phyloP scores from a whole-genome alignment of 2,113 vertebrate genomes.

The Hyperopisus bebe region DNA sequence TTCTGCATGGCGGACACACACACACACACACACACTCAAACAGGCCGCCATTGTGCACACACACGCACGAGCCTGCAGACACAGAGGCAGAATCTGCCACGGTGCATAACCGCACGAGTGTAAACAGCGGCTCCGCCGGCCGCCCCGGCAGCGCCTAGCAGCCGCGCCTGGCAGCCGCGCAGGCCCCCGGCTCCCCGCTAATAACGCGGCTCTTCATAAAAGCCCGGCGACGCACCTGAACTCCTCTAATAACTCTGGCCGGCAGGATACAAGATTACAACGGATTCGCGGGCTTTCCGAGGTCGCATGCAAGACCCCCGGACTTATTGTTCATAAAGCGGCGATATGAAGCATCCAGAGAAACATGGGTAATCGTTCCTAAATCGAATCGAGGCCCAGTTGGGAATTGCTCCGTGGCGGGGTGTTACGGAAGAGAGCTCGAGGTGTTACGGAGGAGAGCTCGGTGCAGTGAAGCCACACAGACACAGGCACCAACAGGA shows the following conservation, averaged over 20 bases:
- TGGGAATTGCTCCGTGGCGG: conserved; percentile 11
- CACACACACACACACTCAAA: neutral
- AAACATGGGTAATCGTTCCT: conserved; percentile 36
- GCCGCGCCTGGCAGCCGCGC: conserved; percentile 8
- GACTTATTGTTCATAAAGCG: conserved; percentile 39
- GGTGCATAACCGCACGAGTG: neutral
- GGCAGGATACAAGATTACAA: conserved; percentile 31
- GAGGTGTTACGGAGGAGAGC: conserved; percentile 28
- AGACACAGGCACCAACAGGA: conserved; percentile 13
- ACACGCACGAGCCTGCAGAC: conserved; percentile 33
- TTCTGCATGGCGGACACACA: conserved; percentile 18
- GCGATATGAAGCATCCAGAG: conserved; percentile 31
- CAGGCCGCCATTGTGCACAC: conserved; percentile 3
- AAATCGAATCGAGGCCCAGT: conserved; percentile 33
- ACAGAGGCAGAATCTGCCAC: conserved; percentile 43
- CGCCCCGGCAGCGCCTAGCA: conserved; percentile 6
- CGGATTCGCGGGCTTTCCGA: conserved; percentile 22
- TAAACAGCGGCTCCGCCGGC: neutral
- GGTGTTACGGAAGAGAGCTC: conserved; percentile 28
- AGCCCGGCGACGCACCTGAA: conserved; percentile 27
- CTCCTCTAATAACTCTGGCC: conserved; percentile 35
- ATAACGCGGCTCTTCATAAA: conserved; percentile 30
- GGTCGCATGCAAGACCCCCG: conserved; percentile 24
- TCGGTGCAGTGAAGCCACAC: conserved; percentile 23
- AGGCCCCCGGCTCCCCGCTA: conserved; percentile 21